Percentiles rank a stretch among this genome's conserved stretches.
Evolutionary conservation across 2,888 invertebrate genomes (phyloP).

Genomic region (Eudasyphora cyanicolor): DNA sequence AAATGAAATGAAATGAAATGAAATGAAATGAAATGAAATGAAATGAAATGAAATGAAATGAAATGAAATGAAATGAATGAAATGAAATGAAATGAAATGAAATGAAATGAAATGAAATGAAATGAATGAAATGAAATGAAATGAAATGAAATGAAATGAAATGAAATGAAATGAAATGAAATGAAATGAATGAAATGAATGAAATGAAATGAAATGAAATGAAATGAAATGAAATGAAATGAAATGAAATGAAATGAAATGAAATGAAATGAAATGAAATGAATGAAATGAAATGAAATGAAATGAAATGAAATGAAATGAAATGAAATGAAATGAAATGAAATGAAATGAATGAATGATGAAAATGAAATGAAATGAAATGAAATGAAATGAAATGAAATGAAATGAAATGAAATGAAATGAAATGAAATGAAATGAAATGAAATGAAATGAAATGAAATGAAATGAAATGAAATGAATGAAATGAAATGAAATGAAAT

Average conservation of each 20-base stretch:
- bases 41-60: background rate
- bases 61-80: no score
- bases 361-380: background rate
- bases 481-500: no score
- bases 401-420: background rate
- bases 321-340: background rate
- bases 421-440: background rate
- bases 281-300: background rate
- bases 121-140: background rate
- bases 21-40: background rate
- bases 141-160: background rate
- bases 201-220: background rate
- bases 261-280: background rate
- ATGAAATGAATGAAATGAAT: background rate
- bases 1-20: background rate
- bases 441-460: slow-evolving; percentile 7
- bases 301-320: background rate
- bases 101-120: background rate
- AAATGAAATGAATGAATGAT: background rate
- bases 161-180: background rate
- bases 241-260: background rate
- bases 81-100: background rate
- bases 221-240: background rate
- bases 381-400: background rate
- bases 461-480: slow-evolving; percentile 7